Conservation (phyloP, 2,888 invertebrate species). For the Erannis defoliaria region DNA sequence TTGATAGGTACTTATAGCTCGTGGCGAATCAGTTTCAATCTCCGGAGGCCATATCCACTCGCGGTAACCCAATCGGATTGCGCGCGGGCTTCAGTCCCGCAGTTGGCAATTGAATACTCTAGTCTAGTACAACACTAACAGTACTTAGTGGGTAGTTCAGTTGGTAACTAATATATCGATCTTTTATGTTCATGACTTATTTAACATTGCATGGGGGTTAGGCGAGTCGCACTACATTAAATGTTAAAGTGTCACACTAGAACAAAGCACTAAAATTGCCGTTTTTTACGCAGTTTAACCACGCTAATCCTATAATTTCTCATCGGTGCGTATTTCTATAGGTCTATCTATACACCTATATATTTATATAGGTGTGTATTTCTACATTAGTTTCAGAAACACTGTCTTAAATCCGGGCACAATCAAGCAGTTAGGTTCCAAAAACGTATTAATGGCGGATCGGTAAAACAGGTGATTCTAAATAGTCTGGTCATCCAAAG, state of each 20-base stretch:
- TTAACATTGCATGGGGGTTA: constrained; percentile 10
- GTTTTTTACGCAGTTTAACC: not conserved
- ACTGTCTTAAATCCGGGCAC: too few species aligned
- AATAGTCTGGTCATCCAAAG: too few species aligned
- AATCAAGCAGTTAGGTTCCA: too few species aligned
- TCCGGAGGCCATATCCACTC: constrained; percentile 33
- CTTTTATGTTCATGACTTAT: not conserved
- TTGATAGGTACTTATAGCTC: constrained; percentile 20
- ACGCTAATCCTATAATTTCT: too few species aligned
- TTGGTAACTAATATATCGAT: constrained; percentile 15
- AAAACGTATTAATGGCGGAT: too few species aligned
- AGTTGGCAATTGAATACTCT: constrained; percentile 7
- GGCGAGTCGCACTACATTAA: not conserved
- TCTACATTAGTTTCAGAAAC: too few species aligned
- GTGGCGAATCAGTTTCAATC: constrained; percentile 29
- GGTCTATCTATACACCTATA: too few species aligned
- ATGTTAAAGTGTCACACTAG: not conserved
- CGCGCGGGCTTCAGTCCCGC: constrained; percentile 1
- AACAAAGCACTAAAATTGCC: too few species aligned
- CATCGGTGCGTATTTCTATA: too few species aligned
- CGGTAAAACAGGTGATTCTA: too few species aligned
- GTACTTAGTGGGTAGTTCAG: not conserved
- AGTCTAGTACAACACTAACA: not conserved
- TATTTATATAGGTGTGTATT: too few species aligned
- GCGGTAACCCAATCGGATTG: constrained; percentile 16